Conservation (phyloP, 2,797 vertebrate genomes). For the Phoxinus dragarum region DNA sequence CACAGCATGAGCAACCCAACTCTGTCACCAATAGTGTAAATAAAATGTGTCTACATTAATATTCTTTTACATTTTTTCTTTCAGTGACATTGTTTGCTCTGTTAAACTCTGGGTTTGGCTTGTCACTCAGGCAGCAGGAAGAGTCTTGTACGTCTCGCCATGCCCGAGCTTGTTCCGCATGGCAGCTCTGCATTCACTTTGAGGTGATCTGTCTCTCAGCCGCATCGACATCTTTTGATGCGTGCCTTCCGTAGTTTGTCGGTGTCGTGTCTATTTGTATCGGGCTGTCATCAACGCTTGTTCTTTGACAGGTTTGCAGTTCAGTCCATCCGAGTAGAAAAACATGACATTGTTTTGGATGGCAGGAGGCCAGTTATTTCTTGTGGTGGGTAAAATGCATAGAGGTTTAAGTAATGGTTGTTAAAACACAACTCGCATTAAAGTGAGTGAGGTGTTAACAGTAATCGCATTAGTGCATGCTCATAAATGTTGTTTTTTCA, state of each 20-base stretch:
- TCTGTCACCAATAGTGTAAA: neutral
- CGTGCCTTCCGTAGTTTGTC: constrained; percentile 19
- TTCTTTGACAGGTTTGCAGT: constrained; percentile 4
- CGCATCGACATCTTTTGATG: neutral
- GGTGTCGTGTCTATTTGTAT: neutral
- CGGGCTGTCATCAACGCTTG: neutral
- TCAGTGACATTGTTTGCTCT: neutral
- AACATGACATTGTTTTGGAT: neutral
- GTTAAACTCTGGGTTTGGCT: neutral
- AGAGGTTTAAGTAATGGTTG: neutral
- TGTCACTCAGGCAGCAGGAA: neutral
- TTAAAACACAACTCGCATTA: no score
- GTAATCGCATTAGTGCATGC: no score
- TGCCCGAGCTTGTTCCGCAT: neutral
- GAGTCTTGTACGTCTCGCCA: neutral
- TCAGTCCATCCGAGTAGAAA: neutral
- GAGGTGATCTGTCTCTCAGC: neutral
- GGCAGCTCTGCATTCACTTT: constrained; percentile 20
- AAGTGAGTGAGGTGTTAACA: no score
- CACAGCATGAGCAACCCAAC: no score
- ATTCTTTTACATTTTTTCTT: no score
- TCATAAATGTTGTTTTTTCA: neutral
- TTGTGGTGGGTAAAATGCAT: no score
- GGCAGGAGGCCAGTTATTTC: neutral
- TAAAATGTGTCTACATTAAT: neutral